phyloP scores from a whole-genome alignment of 2,797 vertebrate species.

The Diglossa cyanea region DNA sequence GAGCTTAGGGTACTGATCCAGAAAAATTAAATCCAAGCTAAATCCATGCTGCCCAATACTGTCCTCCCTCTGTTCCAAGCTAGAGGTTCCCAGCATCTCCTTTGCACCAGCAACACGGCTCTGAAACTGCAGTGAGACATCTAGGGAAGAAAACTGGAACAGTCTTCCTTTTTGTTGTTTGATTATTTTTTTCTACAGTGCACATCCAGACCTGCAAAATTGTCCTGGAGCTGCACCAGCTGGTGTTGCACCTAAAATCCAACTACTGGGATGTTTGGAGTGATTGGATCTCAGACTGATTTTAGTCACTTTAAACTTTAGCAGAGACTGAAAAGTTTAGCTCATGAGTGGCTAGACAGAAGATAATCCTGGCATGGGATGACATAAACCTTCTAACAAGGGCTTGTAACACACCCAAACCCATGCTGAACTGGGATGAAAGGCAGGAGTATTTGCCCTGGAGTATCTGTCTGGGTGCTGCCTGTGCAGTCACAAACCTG shows the following conservation, averaged over 20 bases:
- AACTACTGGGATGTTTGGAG: background rate
- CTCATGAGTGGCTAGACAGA: background rate
- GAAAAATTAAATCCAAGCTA: background rate
- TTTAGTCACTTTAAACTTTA: background rate
- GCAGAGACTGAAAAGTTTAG: background rate
- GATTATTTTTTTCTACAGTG: accelerated
- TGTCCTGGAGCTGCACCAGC: background rate
- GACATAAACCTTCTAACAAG: background rate
- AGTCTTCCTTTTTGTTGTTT: background rate
- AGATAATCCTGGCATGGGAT: background rate
- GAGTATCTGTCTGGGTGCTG: background rate
- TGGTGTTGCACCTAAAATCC: background rate
- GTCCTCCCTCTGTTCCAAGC: background rate
- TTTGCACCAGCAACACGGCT: background rate
- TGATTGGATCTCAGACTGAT: background rate
- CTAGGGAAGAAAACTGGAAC: background rate
- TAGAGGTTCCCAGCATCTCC: background rate
- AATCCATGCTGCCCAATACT: background rate
- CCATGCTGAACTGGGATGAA: background rate
- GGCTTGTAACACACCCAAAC: background rate
- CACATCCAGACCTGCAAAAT: background rate
- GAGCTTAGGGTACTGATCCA: background rate
- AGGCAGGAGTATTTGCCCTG: background rate
- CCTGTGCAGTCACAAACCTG: background rate
- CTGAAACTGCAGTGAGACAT: background rate